These are phyloP conservation scores for Stichodactyla helianthus DNA, from an alignment of 64 coral and sea anemone species.

Conservation along the genomic window DNA sequence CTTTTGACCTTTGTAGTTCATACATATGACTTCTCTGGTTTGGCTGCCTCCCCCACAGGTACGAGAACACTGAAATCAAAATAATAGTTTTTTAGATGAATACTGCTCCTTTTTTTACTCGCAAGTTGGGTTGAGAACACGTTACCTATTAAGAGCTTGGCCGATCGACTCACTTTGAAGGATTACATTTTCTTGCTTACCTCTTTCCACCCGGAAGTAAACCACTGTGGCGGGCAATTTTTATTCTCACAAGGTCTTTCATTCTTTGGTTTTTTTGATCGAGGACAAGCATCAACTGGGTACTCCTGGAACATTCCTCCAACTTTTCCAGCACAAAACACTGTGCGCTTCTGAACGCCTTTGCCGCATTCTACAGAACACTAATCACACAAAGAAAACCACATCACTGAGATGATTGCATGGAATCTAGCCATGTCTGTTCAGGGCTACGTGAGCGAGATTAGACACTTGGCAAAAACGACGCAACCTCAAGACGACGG, in stretches of 20 bases:
- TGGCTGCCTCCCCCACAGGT: constrained; percentile 71
- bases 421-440: too few relatives aligned
- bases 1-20: constrained; percentile 61
- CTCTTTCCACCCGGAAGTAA: constrained; percentile 65
- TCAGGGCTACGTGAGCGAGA: too few relatives aligned
- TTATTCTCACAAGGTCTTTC: constrained; percentile 49
- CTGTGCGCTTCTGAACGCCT: constrained; percentile 54
- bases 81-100: not conserved
- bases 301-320: constrained; percentile 60
- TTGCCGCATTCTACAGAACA: constrained; percentile 81
- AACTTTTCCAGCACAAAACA: constrained; percentile 74
- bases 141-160: too few relatives aligned
- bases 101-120: too few relatives aligned
- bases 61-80: constrained; percentile 65
- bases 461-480: too few relatives aligned
- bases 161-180: not conserved
- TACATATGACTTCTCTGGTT: constrained; percentile 61
- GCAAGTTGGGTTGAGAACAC: too few relatives aligned
- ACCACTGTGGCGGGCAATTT: constrained; percentile 77
- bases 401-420: too few relatives aligned
- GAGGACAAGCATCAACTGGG: constrained; percentile 63
- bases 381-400: constrained; percentile 14
- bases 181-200: constrained; percentile 29
- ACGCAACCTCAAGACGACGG: too few relatives aligned
- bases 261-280: constrained; percentile 38